Evolutionary conservation across 2,113 vertebrate species (phyloP).

Genomic region (Dendrocopos noguchii): DNA sequence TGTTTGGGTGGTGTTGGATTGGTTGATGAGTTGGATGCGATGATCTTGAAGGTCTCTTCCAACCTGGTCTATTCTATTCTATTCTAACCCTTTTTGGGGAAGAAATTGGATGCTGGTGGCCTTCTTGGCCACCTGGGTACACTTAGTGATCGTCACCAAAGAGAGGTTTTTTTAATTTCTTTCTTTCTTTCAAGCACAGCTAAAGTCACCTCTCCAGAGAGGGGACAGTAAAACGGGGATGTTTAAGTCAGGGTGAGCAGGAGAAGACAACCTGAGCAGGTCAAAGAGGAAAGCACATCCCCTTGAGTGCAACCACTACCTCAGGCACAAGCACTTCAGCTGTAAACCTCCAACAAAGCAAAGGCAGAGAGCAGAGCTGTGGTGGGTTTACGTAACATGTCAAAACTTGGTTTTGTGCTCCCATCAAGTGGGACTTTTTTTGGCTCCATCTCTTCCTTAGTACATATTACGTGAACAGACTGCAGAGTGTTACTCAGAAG

Average conservation of each 20-base stretch:
- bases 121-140: no score
- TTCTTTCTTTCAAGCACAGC: not conserved
- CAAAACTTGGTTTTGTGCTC: not conserved
- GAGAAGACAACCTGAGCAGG: not conserved
- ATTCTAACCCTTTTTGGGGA: no score
- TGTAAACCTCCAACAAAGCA: not conserved
- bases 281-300: not conserved
- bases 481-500: constrained; percentile 11
- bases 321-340: not conserved
- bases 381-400: not conserved
- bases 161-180: not conserved
- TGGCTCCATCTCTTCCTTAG: not conserved
- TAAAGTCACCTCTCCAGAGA: not conserved
- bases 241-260: not conserved
- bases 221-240: not conserved
- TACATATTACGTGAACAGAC: not conserved
- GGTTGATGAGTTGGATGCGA: no score
- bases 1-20: no score
- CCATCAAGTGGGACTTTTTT: not conserved
- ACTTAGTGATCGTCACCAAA: not conserved
- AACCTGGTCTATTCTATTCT: no score
- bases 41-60: no score
- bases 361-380: not conserved
- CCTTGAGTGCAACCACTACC: fast-evolving
- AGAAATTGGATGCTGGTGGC: no score